Base-by-base conservation (phyloP, 2,888 invertebrate species). In the Nowickia ferox region DNA sequence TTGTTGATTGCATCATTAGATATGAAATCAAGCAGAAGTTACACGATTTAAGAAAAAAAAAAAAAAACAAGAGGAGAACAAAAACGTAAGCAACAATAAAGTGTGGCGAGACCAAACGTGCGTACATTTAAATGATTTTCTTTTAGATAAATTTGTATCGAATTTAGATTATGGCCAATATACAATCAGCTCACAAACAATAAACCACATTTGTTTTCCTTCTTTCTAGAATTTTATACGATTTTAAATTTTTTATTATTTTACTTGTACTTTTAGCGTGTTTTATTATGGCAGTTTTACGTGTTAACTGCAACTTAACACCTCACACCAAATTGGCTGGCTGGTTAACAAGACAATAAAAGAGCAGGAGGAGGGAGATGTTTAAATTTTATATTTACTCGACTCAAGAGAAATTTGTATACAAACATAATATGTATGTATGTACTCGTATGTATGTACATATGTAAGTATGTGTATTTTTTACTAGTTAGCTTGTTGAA, bases 1-100 rank as follows among this genome's bases (percentile, higher is more conserved):
- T 79, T 79, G 66, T 83, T 80, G 86, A 86, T 86, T 82, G 83
- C 87, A 78, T 84, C 87, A 87, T 87, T 88, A 87, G 86, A 83
- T 72, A 76, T 76, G 87, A 87, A 86, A 81, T 87, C 84, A 79
- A 83, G 86, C 86, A 84, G 87, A 87, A 87, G 84, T 57, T 85
- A 86, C 82, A 84, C 44, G 77, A 79, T 74, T 76, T 72, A 17
- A 17, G 17, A 66, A 55, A 46, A 65, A n/a, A 15, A 65, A 15
- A 2, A 46, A 48, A 22, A 65, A 65, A 22, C 22, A n/a, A 22
- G 3, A 30, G 2, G 6, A 30, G 30, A 30, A 30, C 30, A 30
- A 22, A 66, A 48, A 46, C 6, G 9, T 22, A 44, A 19, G 48
- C 11, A 61, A 19, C 42, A 42, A 69, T 6, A 22, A 77, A 78